Base-by-base conservation (phyloP, 2,113 vertebrate genomes). In the Rana temporaria region DNA sequence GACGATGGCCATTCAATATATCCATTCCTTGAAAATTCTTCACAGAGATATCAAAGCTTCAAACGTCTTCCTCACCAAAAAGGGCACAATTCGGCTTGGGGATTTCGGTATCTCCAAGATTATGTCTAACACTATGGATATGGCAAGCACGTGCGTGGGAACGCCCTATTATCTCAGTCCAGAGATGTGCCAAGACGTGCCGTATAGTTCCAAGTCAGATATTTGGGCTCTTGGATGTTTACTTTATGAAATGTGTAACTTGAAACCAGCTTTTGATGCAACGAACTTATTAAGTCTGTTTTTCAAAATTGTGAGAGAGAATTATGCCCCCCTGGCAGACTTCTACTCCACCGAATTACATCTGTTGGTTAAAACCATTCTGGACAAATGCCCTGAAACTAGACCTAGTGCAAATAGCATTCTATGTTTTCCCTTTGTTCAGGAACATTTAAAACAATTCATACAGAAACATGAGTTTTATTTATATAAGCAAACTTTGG, bases 21-120 rank as follows among this genome's bases (percentile, higher is more conserved):
- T 95, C 78, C 94, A 95, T 79, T 57, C 72, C 12, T 71, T 86
- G 55, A 94, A 89, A 81, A 92, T 95, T 82, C 88, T 94, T 1
- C 94, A 95, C 87, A 89, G 94, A 79, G 94, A 95, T 84, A 93
- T 95, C 84, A 95, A 95, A 76, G 89, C 94, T 5, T 93, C 92
- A 16, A 95, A 95, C 67, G 89, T 95, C 1, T 90, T 95, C 64
- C 87, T 95, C 9, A 94, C 93, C 8, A 93, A 91, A 75, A 86
- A 82, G 66, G 90, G 90, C 0, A 48, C 90, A 71, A 88, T 95
- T n/a, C 94, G 93, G 68, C 85, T 95, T 16, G 94, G 93, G 3
- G 95, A 95, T 87, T 95, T 95, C 85, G 93, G 95, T 34, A 94
- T 95, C 78, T 94, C 94, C 20, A 94, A 88, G 86, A 84, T 93